These are phyloP conservation scores for Dioctria rufipes DNA, from an alignment of 2,888 invertebrate species.

Conservation along the genomic window DNA sequence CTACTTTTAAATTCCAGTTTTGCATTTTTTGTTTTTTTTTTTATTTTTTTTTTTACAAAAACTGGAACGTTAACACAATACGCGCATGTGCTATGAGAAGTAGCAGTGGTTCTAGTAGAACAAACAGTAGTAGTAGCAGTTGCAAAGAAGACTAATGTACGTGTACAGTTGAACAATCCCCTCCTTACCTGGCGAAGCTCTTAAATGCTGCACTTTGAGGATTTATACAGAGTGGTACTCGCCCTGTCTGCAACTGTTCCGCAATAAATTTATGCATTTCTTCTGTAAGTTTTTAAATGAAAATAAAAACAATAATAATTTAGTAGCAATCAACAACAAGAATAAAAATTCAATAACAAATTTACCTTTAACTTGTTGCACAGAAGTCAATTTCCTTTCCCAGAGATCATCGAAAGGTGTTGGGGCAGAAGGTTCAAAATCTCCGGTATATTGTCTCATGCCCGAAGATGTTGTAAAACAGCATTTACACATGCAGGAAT, in stretches of 20 bases:
- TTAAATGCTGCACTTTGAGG: conserved; percentile 99
- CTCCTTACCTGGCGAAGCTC: conserved; percentile 99
- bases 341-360: not conserved
- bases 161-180: conserved; percentile 60
- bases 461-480: conserved; percentile 87
- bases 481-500: conserved; percentile 99
- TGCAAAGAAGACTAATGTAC: conserved; percentile 55
- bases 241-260: conserved; percentile 94
- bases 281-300: conserved; percentile 78
- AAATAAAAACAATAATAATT: conserved; percentile 50
- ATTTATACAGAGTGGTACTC: conserved; percentile 99
- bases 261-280: conserved; percentile 99
- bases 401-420: conserved; percentile 95
- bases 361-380: conserved; percentile 95
- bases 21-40: not conserved
- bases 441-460: conserved; percentile 91
- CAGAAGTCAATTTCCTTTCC: conserved; percentile 94
- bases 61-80: conserved; percentile 48
- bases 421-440: conserved; percentile 93
- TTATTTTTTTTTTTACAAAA: conserved; percentile 30
- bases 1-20: conserved; percentile 36
- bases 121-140: conserved; percentile 53
- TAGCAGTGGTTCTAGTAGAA: conserved; percentile 69
- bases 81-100: conserved; percentile 62
- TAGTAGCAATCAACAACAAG: not conserved